These are phyloP conservation scores for Cryptosula pallasiana DNA, from an alignment of 2,888 invertebrate species.

Conservation along the genomic window DNA sequence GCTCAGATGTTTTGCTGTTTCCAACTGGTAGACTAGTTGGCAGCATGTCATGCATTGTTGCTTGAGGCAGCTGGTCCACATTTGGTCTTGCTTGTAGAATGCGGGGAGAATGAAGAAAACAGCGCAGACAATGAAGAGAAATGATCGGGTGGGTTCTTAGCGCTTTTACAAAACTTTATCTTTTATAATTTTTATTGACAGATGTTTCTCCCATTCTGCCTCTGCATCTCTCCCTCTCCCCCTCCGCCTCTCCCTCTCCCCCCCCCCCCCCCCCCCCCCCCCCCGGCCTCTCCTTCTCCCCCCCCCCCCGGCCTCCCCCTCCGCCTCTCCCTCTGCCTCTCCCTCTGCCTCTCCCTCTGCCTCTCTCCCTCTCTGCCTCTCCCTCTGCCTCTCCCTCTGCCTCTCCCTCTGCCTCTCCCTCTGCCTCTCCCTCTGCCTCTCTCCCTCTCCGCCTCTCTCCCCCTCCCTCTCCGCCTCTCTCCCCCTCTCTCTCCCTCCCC, in stretches of 20 bases:
- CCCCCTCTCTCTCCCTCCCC: not conserved
- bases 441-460: not conserved
- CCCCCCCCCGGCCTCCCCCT: not conserved
- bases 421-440: constrained; percentile 8
- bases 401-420: constrained; percentile 15
- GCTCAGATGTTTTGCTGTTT: too few species aligned
- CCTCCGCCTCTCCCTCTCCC: constrained; percentile 25
- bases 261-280: constrained; percentile 14
- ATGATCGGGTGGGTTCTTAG: constrained; percentile 30
- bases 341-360: constrained; percentile 22
- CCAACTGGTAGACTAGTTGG: too few species aligned
- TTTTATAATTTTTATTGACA: not conserved
- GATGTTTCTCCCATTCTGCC: not conserved
- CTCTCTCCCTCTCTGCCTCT: constrained; percentile 25
- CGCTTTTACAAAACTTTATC: too few species aligned
- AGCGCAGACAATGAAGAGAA: constrained; percentile 35
- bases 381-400: constrained; percentile 19
- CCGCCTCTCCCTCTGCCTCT: not conserved
- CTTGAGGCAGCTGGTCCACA: too few species aligned
- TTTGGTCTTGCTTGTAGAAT: too few species aligned
- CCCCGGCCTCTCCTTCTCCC: constrained; percentile 11
- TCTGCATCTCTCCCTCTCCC: not conserved
- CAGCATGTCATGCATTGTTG: too few species aligned
- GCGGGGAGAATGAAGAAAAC: constrained; percentile 35
- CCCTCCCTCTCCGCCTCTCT: not conserved